Evolutionary conservation across 1,140 invertebrate genomes (phyloP), one percentile per base, ranked within the genome.

Genomic region (Zophobas atratus): DNA sequence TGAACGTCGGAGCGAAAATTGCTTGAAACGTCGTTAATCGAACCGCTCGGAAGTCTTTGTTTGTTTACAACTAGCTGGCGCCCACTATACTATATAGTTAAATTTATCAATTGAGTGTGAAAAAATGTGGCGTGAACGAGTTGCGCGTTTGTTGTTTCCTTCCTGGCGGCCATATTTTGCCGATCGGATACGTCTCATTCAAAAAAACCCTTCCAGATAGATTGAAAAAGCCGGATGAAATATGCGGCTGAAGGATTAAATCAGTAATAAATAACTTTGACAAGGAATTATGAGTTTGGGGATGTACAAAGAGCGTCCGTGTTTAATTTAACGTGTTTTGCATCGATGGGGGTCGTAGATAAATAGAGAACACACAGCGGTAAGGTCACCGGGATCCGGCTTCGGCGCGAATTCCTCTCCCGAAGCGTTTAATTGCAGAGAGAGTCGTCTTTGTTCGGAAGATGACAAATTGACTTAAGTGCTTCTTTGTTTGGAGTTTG

Each of bases 241-340:
- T 67, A 67, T 43, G 57, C 57, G 57, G 57, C 36, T 63, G 57
- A 63, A n/a, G 60, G 60, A 67, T 67, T 67, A 67, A 67, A 67
- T 67, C 60, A 67, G 60, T 43, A 67, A 67, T 67, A 67, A 67
- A 67, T 67, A 67, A 67, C 39, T 43, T 43, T 67, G 60, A 67
- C 60, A 67, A 67, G 60, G 60, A 67, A 67, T 67, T 67, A 67
- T 67, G 60, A 43, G 60, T 67, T 43, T 34, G n/a, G 60, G 60
- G 60, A 67, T 67, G 43, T 43, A 41, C 60, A 67, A 67, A 67
- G 60, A 67, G 60, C 60, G 39, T 38, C 60, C 60, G 38, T 43
- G 39, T 67, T 67, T 67, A 67, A 67, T 67, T 67, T 43, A 43
- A 67, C 60, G 39, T 67, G 60, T 67, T 67, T 67, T 67, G 60